Conservation (phyloP, 2,113 vertebrate genomes). For the Phalacrocorax pelagicus region DNA sequence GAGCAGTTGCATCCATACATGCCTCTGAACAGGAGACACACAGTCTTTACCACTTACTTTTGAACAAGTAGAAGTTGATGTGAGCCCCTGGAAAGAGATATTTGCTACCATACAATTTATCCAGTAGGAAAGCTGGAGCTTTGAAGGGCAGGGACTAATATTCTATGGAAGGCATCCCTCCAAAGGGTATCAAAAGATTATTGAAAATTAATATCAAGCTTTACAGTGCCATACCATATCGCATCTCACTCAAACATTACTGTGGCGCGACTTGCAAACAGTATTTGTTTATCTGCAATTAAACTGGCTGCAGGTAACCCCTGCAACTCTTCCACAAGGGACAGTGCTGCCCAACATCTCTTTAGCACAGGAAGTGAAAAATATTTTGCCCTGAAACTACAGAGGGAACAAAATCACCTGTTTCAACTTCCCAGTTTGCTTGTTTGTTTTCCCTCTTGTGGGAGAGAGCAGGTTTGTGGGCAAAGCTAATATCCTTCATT, state of each 20-base stretch:
- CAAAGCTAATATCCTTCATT: neutral
- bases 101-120: neutral
- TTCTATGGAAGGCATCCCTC: neutral
- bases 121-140: neutral
- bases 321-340: neutral
- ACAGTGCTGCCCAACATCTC: accelerated
- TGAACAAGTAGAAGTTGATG: too few relatives aligned
- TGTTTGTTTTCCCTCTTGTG: neutral
- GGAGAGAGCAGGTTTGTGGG: neutral
- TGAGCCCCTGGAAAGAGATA: neutral
- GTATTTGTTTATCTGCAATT: neutral
- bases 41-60: neutral
- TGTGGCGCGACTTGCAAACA: neutral
- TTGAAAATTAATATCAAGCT: neutral
- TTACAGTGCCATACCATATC: neutral
- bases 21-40: neutral
- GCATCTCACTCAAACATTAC: neutral
- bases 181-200: neutral
- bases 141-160: neutral
- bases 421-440: neutral
- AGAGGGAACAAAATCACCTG: neutral
- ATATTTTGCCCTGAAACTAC: neutral
- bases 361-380: neutral
- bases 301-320: neutral
- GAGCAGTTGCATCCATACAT: neutral